Percentiles rank a stretch among this genome's conserved stretches.
Evolutionary conservation across 2,888 invertebrate species (phyloP).

Genomic region (Alloscopus bannaensis): DNA sequence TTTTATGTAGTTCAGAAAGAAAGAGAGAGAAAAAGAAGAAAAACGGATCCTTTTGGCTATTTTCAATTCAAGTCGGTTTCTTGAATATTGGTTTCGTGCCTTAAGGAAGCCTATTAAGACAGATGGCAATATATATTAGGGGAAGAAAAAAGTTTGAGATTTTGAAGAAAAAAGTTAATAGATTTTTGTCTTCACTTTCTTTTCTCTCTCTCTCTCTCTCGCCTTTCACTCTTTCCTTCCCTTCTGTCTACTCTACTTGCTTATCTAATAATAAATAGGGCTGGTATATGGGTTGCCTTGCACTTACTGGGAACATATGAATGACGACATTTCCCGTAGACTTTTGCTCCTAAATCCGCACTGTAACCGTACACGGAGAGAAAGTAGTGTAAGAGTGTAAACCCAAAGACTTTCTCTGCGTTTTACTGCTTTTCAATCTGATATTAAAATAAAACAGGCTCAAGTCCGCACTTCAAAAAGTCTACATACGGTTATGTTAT

Average conservation of each 20-base stretch:
- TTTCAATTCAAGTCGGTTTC: constrained; percentile 54
- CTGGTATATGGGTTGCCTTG: neutral
- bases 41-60: constrained; percentile 44
- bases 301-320: neutral
- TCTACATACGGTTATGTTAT: too few relatives aligned
- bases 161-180: constrained; percentile 47
- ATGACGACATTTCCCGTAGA: constrained; percentile 8
- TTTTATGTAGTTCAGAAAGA: constrained; percentile 12
- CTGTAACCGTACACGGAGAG: too few relatives aligned
- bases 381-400: too few relatives aligned
- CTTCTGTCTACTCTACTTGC: too few relatives aligned
- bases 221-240: constrained; percentile 7
- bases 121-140: constrained; percentile 42
- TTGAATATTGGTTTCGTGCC: constrained; percentile 54
- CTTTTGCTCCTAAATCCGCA: too few relatives aligned
- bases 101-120: constrained; percentile 56
- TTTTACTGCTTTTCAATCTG: constrained; percentile 4
- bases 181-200: constrained; percentile 42
- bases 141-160: constrained; percentile 45
- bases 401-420: too few relatives aligned
- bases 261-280: constrained; percentile 14
- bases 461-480: too few relatives aligned
- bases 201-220: neutral
- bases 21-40: neutral
- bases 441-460: constrained; percentile 1